Evolutionary conservation across 2,888 invertebrate genomes (phyloP).

Genomic region (Brachyptera putata): DNA sequence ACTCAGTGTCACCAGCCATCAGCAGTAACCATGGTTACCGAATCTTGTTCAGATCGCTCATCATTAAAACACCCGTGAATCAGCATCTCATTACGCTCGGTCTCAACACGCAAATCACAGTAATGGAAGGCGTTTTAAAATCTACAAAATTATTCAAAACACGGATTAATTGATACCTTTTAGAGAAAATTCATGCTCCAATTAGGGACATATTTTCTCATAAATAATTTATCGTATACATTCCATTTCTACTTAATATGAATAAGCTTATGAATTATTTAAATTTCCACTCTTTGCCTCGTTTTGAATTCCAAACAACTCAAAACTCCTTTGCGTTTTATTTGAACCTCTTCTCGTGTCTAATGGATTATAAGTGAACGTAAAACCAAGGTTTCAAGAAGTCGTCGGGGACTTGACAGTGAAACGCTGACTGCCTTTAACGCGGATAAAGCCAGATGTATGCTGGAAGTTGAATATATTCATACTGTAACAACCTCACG

Average conservation of each 20-base stretch:
- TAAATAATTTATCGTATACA: conserved; percentile 10
- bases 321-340: conserved; percentile 5
- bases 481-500: too few species aligned
- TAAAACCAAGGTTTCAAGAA: conserved; percentile 7
- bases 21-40: too few species aligned
- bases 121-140: conserved; percentile 10
- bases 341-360: not conserved
- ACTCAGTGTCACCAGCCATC: too few species aligned
- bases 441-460: too few species aligned
- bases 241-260: conserved; percentile 16
- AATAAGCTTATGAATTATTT: conserved; percentile 30
- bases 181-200: conserved; percentile 5
- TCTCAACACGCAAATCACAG: too few species aligned
- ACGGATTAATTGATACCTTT: conserved; percentile 1
- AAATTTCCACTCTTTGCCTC: conserved; percentile 21
- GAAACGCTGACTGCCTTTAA: too few species aligned
- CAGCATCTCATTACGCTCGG: too few species aligned
- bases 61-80: too few species aligned
- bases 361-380: not conserved
- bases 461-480: too few species aligned
- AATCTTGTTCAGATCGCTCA: too few species aligned
- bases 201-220: conserved; percentile 13
- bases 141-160: conserved; percentile 8
- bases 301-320: conserved; percentile 20
- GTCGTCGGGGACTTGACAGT: too few species aligned